A percentile compares a stretch with the other conserved stretches of the same genome.
Conservation (phyloP, 1,140 invertebrate species). For the Drosophila carrolli region DNA sequence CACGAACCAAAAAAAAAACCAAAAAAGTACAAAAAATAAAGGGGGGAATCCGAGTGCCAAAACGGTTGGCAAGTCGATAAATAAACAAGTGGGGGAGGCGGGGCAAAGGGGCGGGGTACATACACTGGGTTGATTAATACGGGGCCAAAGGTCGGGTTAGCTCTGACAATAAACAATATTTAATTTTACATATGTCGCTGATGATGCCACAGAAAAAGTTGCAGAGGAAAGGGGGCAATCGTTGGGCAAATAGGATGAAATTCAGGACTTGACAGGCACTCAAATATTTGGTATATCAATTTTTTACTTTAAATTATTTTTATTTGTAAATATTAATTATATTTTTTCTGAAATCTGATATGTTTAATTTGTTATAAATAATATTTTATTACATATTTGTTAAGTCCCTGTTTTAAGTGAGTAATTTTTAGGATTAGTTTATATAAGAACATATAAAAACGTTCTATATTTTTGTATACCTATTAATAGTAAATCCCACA, state of each 20-base stretch:
- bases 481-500: no score
- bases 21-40: background rate
- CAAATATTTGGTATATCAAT: no score
- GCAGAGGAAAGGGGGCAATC: background rate
- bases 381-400: no score
- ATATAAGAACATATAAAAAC: no score
- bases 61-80: conserved; percentile 61
- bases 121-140: conserved; percentile 55
- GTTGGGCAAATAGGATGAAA: background rate
- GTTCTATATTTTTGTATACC: no score
- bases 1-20: conserved; percentile 15
- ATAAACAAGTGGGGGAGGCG: conserved; percentile 36
- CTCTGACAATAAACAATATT: conserved; percentile 63
- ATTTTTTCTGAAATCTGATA: no score
- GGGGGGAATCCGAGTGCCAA: conserved; percentile 17
- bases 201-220: conserved; percentile 15
- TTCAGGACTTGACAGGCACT: background rate
- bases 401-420: no score
- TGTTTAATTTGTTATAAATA: no score
- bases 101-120: conserved; percentile 15
- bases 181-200: conserved; percentile 53
- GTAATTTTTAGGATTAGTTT: no score
- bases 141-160: conserved; percentile 50
- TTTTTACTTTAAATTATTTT: no score
- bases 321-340: no score